These are phyloP conservation scores for Cacoxenus indagator DNA, from an alignment of 2,888 invertebrate genomes.

Conservation along the genomic window DNA sequence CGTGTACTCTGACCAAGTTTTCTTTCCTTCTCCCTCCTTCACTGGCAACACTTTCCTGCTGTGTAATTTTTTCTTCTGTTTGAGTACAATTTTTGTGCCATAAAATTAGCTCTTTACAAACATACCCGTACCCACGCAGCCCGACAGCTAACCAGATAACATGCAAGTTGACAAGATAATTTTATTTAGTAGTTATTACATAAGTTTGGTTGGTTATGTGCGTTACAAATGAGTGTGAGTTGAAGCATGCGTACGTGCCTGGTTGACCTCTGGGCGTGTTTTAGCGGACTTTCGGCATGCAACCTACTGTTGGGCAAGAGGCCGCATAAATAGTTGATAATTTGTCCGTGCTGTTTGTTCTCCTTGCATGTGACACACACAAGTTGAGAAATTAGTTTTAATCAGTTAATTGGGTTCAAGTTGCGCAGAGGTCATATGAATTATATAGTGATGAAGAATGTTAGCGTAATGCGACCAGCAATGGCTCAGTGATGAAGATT, in stretches of 20 bases:
- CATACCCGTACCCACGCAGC: conserved; percentile 23
- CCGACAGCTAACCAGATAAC: conserved; percentile 14
- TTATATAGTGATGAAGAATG: not conserved
- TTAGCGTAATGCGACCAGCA: too few species aligned
- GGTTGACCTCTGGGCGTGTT: too few species aligned
- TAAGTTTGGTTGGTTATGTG: conserved; percentile 64
- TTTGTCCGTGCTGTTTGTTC: not conserved
- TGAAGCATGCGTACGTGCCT: conserved; percentile 33
- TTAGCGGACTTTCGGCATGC: not conserved
- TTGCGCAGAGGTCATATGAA: not conserved
- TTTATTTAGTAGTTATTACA: conserved; percentile 63
- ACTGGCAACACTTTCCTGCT: not conserved
- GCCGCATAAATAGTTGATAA: not conserved
- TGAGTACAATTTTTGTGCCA: conserved; percentile 53
- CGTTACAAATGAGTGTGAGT: too few species aligned
- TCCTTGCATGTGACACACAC: not conserved
- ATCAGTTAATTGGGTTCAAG: conserved; percentile 53
- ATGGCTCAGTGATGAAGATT: too few species aligned
- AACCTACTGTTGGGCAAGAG: not conserved
- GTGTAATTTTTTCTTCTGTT: conserved; percentile 24
- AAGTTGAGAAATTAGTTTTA: conserved; percentile 40
- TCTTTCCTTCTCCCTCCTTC: not conserved
- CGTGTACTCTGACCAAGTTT: conserved; percentile 47
- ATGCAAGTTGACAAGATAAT: conserved; percentile 56
- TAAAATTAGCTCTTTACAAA: conserved; percentile 52